These are phyloP conservation scores for Gymnocephalus cernua DNA, from an alignment of 2,113 vertebrate genomes.

Conservation along the genomic window DNA sequence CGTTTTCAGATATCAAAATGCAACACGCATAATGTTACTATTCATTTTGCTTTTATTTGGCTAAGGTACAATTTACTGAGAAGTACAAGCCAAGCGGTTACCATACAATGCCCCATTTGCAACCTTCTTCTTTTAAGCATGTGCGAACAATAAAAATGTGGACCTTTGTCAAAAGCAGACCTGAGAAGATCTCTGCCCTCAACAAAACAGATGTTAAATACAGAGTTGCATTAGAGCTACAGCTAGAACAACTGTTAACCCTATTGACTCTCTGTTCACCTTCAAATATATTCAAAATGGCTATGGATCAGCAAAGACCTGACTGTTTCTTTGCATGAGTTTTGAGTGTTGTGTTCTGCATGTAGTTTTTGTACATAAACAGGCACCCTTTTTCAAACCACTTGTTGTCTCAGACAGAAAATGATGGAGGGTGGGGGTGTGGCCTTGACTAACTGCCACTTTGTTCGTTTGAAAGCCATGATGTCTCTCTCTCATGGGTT, in stretches of 20 bases:
- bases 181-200: not conserved
- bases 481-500: no score
- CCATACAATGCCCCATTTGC: not conserved
- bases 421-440: no score
- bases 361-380: constrained; percentile 1
- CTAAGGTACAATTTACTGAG: constrained; percentile 20
- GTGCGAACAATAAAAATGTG: not conserved
- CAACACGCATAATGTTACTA: not conserved
- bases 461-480: no score
- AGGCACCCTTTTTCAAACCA: constrained; percentile 2
- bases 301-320: not conserved
- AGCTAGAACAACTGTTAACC: not conserved
- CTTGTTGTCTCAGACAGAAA: not conserved
- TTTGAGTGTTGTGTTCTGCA: not conserved
- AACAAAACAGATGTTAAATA: constrained; percentile 2
- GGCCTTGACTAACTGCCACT: no score
- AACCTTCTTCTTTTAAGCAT: not conserved
- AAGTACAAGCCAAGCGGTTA: not conserved
- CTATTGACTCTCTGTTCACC: not conserved
- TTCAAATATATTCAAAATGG: constrained; percentile 3
- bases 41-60: constrained; percentile 28
- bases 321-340: not conserved
- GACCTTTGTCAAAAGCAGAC: constrained; percentile 17
- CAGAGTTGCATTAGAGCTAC: not conserved
- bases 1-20: constrained; percentile 26